Evolutionary conservation across 2,113 vertebrate genomes (phyloP).

Genomic region (Leiothrix lutea): DNA sequence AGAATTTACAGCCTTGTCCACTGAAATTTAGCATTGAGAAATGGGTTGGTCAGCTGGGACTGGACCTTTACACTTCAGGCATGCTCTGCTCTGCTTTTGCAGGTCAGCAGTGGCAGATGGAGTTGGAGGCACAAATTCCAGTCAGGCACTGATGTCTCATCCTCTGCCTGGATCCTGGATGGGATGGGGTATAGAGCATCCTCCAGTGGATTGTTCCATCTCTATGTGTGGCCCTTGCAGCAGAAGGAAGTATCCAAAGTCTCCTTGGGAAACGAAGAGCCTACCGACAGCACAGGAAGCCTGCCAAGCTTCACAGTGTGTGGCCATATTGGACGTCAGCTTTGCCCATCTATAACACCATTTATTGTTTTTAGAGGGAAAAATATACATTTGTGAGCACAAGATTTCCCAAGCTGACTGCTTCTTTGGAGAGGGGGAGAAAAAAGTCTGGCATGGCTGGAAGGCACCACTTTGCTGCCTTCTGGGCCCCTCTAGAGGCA

Average conservation of each 20-base stretch:
- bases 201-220: background rate
- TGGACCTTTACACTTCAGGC: background rate
- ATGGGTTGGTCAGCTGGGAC: background rate
- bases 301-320: constrained; percentile 53
- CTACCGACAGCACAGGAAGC: background rate
- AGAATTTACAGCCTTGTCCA: background rate
- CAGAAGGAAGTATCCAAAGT: background rate
- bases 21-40: background rate
- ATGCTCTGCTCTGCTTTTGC: background rate
- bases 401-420: constrained; percentile 24
- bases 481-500: constrained; percentile 18
- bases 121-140: background rate
- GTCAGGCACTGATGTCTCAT: background rate
- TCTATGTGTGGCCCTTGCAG: background rate
- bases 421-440: background rate
- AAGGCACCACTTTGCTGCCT: constrained; percentile 5
- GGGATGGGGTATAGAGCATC: background rate
- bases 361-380: constrained; percentile 61
- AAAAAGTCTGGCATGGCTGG: background rate
- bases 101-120: background rate
- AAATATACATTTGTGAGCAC: constrained; percentile 38
- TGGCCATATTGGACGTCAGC: constrained; percentile 25
- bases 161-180: background rate
- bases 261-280: background rate
- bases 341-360: constrained; percentile 42